These are phyloP conservation scores for Phrixothrix hirtus DNA, from an alignment of 2,888 invertebrate species.

Conservation along the genomic window DNA sequence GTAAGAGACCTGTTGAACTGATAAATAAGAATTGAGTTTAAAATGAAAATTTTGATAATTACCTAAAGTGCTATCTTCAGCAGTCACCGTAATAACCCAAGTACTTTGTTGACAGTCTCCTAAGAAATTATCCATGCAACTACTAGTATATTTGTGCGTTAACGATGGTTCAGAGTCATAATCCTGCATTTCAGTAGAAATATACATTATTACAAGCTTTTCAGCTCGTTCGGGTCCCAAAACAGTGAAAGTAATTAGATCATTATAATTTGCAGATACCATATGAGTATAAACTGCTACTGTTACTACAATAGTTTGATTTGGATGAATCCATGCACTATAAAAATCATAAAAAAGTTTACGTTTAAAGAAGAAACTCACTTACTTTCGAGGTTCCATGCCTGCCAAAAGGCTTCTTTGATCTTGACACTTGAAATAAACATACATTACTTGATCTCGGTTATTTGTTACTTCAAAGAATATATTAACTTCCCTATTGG, in stretches of 20 bases:
- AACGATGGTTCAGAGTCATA: constrained; percentile 45
- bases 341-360: no score
- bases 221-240: constrained; percentile 52
- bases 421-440: constrained; percentile 64
- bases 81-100: constrained; percentile 72
- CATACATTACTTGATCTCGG: constrained; percentile 61
- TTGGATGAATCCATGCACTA: constrained; percentile 57
- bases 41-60: no score
- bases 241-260: constrained; percentile 67
- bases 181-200: constrained; percentile 41
- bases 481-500: constrained; percentile 54
- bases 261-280: constrained; percentile 61
- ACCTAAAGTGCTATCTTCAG: constrained; percentile 70
- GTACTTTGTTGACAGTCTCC: constrained; percentile 65
- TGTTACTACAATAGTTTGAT: constrained; percentile 64
- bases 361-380: background rate
- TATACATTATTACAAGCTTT: constrained; percentile 55
- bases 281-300: constrained; percentile 50
- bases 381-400: constrained; percentile 62
- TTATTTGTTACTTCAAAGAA: constrained; percentile 76
- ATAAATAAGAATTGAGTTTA: no score
- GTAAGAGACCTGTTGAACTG: constrained; percentile 61
- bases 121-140: constrained; percentile 48
- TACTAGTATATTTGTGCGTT: constrained; percentile 55
- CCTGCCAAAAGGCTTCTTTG: constrained; percentile 62